Conservation (phyloP, 2,113 vertebrate genomes). For the Phalacrocorax aristotelis region DNA sequence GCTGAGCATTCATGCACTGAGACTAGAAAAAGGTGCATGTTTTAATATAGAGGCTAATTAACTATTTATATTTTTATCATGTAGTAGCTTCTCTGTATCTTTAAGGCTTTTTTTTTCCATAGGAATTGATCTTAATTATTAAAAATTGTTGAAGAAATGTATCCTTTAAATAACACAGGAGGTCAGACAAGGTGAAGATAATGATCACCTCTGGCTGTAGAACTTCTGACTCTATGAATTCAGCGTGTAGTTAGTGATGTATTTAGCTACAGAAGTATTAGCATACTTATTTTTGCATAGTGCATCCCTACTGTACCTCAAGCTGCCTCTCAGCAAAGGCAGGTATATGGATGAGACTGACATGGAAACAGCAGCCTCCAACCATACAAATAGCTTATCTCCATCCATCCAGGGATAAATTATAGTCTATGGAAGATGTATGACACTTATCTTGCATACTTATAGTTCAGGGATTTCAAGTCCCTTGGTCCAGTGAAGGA, state of each 20-base stretch:
- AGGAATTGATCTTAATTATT: neutral
- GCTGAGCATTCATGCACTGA: neutral
- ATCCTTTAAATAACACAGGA: neutral
- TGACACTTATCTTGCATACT: neutral
- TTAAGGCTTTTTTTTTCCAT: neutral
- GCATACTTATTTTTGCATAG: neutral
- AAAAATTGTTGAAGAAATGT: neutral
- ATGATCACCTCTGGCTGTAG: neutral
- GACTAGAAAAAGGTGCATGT: neutral
- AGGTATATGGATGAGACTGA: neutral
- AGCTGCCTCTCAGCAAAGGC: neutral
- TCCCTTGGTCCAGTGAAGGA: neutral
- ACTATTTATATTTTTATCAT: neutral
- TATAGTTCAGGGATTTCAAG: neutral
- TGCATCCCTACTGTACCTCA: neutral
- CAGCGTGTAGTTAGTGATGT: neutral
- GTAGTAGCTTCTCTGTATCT: neutral
- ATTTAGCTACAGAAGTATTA: neutral
- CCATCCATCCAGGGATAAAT: neutral
- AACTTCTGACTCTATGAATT: neutral
- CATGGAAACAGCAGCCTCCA: neutral
- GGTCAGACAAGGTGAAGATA: slow-evolving; percentile 22
- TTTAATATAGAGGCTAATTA: neutral
- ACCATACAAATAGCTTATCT: neutral
- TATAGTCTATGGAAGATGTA: neutral